phyloP scores from a whole-genome alignment of 1,140 invertebrate genomes.

The Muscidifurax raptorellus region DNA sequence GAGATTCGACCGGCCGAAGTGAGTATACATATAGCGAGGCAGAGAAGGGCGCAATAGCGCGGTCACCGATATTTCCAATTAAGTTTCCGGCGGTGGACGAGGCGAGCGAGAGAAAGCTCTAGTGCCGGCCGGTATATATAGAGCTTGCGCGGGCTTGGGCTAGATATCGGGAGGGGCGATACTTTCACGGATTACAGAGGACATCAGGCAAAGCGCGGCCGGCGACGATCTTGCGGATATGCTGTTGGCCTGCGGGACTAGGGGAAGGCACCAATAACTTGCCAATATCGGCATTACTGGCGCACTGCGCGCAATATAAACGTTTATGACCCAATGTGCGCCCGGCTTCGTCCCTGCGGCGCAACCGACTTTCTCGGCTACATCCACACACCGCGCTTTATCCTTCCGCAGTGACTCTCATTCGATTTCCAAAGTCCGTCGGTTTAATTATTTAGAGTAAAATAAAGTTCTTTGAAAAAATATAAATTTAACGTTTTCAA shows the following conservation, averaged over 20 bases:
- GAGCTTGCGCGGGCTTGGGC: conserved; percentile 2
- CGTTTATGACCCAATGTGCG: conserved; percentile 73
- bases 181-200: conserved; percentile 62
- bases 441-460: neutral
- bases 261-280: conserved; percentile 71
- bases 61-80: conserved; percentile 65
- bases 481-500: no score
- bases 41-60: conserved; percentile 18
- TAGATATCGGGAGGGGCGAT: conserved; percentile 53
- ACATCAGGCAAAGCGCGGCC: conserved; percentile 19
- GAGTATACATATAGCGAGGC: neutral
- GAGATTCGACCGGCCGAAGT: neutral
- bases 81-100: conserved; percentile 56
- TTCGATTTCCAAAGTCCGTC: neutral
- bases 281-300: conserved; percentile 73
- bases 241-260: conserved; percentile 30
- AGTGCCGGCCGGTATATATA: neutral
- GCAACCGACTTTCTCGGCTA: conserved; percentile 42
- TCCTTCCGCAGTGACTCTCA: conserved; percentile 67
- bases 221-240: conserved; percentile 52
- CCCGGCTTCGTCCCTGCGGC: conserved; percentile 59
- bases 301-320: conserved; percentile 73
- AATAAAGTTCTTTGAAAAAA: no score
- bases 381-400: conserved; percentile 58
- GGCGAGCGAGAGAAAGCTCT: neutral